Conservation (phyloP, 2,797 vertebrate genomes). For the Sebastes itinus region DNA sequence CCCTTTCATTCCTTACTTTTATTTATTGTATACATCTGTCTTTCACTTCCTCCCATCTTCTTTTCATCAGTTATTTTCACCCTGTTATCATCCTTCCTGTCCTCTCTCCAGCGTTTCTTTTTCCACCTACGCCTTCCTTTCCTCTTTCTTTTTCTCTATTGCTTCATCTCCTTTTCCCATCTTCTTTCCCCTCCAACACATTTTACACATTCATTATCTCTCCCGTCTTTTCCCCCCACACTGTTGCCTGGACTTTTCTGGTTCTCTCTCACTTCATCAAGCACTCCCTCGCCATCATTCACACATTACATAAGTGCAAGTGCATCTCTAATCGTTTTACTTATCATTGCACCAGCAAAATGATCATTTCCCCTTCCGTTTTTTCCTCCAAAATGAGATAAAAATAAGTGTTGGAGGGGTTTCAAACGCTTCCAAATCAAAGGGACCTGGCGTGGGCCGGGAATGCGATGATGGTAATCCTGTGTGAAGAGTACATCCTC, state of each 20-base stretch:
- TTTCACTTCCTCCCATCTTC: neutral
- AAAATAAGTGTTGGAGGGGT: slow-evolving; percentile 34
- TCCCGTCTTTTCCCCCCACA: neutral
- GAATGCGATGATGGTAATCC: slow-evolving; percentile 59
- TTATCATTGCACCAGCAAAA: slow-evolving; percentile 33
- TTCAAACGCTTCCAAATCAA: slow-evolving; percentile 60
- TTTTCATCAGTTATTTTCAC: neutral
- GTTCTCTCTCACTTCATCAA: neutral
- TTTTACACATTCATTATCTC: neutral
- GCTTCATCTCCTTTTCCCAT: neutral
- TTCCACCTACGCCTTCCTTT: neutral
- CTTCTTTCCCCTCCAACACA: neutral
- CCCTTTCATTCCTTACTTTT: neutral
- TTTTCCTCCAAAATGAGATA: slow-evolving; percentile 8
- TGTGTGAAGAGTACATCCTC: slow-evolving; percentile 59
- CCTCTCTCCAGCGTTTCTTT: neutral
- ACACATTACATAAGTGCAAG: neutral
- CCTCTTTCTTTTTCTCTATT: neutral
- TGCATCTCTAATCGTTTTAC: slow-evolving; percentile 23
- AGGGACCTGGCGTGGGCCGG: slow-evolving; percentile 52
- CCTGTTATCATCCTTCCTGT: neutral
- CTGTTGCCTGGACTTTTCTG: neutral
- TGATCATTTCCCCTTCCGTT: neutral
- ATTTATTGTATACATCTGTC: neutral
- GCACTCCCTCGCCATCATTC: neutral